A percentile compares a stretch with the other conserved stretches of the same genome.
These are phyloP conservation scores for Ceratitis capitata DNA, from an alignment of 1,140 invertebrate genomes.

Conservation along the genomic window DNA sequence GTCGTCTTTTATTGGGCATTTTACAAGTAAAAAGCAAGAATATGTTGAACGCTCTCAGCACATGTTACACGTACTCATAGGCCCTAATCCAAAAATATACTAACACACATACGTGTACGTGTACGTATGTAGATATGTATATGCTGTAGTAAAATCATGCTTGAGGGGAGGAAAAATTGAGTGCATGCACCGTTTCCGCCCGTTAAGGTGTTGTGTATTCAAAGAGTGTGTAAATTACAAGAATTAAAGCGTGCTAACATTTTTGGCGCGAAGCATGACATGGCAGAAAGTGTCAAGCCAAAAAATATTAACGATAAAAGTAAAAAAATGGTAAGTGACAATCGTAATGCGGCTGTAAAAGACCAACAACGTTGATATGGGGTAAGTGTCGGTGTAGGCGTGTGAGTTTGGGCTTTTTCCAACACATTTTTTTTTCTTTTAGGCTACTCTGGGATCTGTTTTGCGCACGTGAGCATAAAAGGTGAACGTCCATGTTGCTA, in stretches of 20 bases:
- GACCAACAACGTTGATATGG: background rate
- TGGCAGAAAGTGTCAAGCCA: background rate
- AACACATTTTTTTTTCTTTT: background rate
- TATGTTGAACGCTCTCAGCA: background rate
- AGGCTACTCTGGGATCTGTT: background rate
- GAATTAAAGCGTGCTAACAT: constrained; percentile 37
- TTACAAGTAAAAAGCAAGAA: constrained; percentile 4
- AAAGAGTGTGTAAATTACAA: background rate
- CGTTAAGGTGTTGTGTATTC: background rate
- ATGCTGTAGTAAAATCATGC: no score
- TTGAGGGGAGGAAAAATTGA: no score
- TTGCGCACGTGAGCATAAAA: background rate
- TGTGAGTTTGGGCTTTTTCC: background rate
- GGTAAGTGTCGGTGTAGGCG: no score
- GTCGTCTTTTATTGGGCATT: background rate
- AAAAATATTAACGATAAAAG: background rate
- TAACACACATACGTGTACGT: no score
- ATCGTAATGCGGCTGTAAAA: background rate
- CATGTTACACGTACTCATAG: constrained; percentile 5
- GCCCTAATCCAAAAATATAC: background rate
- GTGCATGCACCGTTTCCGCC: background rate
- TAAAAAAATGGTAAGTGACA: background rate
- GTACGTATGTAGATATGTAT: no score
- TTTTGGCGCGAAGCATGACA: constrained; percentile 39
- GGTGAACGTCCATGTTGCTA: background rate